These are phyloP conservation scores for Remorina albescens DNA, from an alignment of 2,797 vertebrate species.

Conservation along the genomic window DNA sequence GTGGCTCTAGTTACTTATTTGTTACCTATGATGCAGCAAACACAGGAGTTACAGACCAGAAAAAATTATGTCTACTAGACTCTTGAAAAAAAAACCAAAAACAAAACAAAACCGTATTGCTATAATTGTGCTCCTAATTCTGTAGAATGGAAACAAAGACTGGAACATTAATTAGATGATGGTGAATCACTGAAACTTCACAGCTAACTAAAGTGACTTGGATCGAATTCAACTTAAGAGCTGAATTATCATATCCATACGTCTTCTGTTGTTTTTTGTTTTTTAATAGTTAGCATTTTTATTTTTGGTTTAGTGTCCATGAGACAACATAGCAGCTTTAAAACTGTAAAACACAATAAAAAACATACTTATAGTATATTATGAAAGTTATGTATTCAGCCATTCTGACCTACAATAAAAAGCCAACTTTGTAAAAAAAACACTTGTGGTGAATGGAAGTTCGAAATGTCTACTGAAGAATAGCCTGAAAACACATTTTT, in stretches of 20 bases:
- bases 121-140: neutral
- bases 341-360: too few species aligned
- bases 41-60: neutral
- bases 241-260: too few species aligned
- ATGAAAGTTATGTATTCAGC: neutral
- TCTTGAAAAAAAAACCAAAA: neutral
- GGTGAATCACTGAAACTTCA: neutral
- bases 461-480: neutral
- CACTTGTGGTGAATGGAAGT: too few species aligned
- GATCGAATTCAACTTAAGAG: neutral
- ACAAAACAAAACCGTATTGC: too few species aligned
- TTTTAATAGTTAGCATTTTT: too few species aligned
- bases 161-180: neutral
- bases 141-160: neutral
- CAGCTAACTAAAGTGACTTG: neutral
- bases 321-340: too few species aligned
- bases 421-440: too few species aligned
- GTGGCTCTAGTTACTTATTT: neutral
- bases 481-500: neutral
- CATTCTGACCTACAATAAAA: neutral
- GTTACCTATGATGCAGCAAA: too few species aligned
- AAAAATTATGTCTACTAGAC: neutral
- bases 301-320: too few species aligned
- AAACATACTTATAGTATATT: neutral
- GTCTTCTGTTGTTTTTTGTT: too few species aligned